A percentile compares a stretch with the other conserved stretches of the same genome.
These are phyloP conservation scores for Teleiodes luculella DNA, from an alignment of 2,888 invertebrate species.

Conservation along the genomic window DNA sequence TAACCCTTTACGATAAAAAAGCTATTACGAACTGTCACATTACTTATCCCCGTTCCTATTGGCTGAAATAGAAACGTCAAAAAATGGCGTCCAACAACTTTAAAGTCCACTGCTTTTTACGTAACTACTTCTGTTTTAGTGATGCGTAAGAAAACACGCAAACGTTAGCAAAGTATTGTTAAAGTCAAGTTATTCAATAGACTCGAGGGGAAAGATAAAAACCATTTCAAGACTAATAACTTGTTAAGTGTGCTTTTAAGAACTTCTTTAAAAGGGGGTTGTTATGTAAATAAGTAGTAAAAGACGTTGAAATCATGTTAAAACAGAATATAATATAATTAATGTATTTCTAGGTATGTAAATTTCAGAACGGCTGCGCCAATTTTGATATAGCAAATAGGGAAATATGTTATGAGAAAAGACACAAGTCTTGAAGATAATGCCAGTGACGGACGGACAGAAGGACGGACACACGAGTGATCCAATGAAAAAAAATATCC, in stretches of 20 bases:
- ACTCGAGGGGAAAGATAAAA: conserved; percentile 23
- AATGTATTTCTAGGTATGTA: no score
- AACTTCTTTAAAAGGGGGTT: background rate
- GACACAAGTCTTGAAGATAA: no score
- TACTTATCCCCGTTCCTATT: conserved; percentile 41
- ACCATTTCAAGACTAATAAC: background rate
- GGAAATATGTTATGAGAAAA: no score
- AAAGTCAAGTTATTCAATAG: background rate
- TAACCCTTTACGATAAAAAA: conserved; percentile 39
- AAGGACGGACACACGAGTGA: no score
- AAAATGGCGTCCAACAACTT: background rate
- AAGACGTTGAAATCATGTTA: background rate
- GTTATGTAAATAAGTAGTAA: background rate
- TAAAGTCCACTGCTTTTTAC: background rate
- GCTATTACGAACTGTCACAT: conserved; percentile 45
- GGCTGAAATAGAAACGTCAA: conserved; percentile 13
- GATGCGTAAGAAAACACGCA: background rate
- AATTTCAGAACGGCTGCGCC: no score
- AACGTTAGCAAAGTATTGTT: background rate
- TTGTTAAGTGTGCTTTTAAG: background rate
- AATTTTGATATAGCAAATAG: no score
- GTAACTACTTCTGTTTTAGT: background rate
- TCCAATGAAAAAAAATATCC: no score
- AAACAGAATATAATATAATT: no score
- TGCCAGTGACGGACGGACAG: no score